phyloP scores from a whole-genome alignment of 2,888 invertebrate species.

The Diadegma fenestrale region DNA sequence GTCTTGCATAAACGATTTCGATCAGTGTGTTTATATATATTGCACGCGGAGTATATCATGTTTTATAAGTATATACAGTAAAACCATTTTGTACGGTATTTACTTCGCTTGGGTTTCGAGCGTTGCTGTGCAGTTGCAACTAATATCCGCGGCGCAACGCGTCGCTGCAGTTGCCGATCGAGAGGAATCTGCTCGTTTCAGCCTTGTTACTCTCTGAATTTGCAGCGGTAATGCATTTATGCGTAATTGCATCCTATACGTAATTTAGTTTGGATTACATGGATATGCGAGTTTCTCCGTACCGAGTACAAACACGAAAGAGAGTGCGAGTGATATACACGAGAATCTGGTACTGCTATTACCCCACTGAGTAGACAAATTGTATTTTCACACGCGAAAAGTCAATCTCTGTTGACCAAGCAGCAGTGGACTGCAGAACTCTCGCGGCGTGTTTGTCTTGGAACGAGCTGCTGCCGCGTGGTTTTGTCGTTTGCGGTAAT shows the following conservation, averaged over 20 bases:
- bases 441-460: background rate
- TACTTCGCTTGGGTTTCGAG: constrained; percentile 9
- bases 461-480: constrained; percentile 3
- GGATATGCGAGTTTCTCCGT: background rate
- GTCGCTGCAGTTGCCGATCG: constrained; percentile 7
- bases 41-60: background rate
- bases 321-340: too few relatives aligned
- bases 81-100: constrained; percentile 24
- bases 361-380: constrained; percentile 63
- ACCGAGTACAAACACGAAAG: background rate
- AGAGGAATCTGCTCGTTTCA: constrained; percentile 35
- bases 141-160: constrained; percentile 20
- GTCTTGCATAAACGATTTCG: constrained; percentile 71
- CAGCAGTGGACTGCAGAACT: too few relatives aligned
- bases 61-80: background rate
- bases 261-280: constrained; percentile 27
- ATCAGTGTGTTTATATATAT: constrained; percentile 16
- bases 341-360: constrained; percentile 38
- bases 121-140: constrained; percentile 36
- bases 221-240: constrained; percentile 35
- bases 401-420: constrained; percentile 58
- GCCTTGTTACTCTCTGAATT: constrained; percentile 31
- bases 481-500: too few relatives aligned
- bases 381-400: constrained; percentile 71
- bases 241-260: background rate